Evolutionary conservation across 2,888 invertebrate genomes (phyloP), one percentile per base, ranked within the genome.

Genomic region (Cheilosia vernalis): DNA sequence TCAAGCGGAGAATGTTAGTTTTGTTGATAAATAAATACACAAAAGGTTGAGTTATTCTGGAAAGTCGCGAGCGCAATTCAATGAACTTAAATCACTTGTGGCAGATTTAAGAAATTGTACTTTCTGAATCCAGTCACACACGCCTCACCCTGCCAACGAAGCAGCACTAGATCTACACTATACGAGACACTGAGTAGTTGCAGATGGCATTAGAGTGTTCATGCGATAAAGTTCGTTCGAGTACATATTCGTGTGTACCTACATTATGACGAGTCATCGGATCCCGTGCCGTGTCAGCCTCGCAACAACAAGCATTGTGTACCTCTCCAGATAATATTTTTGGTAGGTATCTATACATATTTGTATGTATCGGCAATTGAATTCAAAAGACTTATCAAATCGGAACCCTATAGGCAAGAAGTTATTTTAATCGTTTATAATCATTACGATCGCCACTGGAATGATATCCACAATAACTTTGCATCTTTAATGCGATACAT

Each of bases 11-110:
- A 67, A 61, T 74, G 58, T 64, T 79, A 21, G 77, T 77, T 79
- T 85, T 66, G 70, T 64, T 80, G 64, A 72, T 64, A 67, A 80
- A 80, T 51, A 64, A 70, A 76, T 66, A 69, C 53, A 78, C 49
- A 67, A 47, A 47, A 72, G 64, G 53, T 66, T 67, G 49, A 33
- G 60, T 51, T 70, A 53, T 70, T 80, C 84, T 64, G 53, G 24
- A 85, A 58, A 76, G 66, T 47, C 40, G 79, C 67, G 61, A 58
- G 40, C 67, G 70, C 84, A 70, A 69, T 84, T 79, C 79, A 84
- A 69, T 84, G 70, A 76, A 74, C 80, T 67, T 64, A 70, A 76
- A 64, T 69, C 70, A 70, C 61, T 77, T 60, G 13, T 64, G 64
- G 53, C 42, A 51, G 64, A 74, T 77, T 55, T 77, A 27, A 58